phyloP scores from a whole-genome alignment of 2,888 invertebrate species.

The Glaucopsyche alexis region DNA sequence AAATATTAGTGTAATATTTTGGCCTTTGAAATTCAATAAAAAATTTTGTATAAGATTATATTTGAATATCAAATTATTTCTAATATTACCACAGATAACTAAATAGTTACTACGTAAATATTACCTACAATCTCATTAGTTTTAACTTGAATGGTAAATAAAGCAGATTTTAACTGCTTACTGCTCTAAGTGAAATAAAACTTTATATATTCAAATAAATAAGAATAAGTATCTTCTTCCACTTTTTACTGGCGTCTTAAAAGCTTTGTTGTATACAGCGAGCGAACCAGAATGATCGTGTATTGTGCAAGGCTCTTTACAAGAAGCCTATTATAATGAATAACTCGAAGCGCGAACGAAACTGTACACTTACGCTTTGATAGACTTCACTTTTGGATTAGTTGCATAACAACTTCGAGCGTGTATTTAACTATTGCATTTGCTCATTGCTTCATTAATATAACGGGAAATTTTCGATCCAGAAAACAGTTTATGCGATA shows the following conservation, averaged over 20 bases:
- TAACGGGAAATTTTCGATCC: background rate
- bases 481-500: background rate
- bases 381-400: constrained; percentile 27
- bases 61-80: too few species aligned
- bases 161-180: too few species aligned
- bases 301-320: constrained; percentile 6
- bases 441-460: background rate
- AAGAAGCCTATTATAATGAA: constrained; percentile 26
- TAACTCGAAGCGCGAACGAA: constrained; percentile 25
- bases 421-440: constrained; percentile 16
- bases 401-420: constrained; percentile 24
- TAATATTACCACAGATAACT: too few species aligned
- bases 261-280: background rate
- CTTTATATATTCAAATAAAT: too few species aligned
- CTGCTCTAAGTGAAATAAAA: too few species aligned
- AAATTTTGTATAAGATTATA: too few species aligned
- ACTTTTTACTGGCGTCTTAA: background rate
- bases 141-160: too few species aligned
- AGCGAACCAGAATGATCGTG: background rate
- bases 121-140: too few species aligned
- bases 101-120: too few species aligned
- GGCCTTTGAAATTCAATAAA: too few species aligned
- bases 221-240: too few species aligned
- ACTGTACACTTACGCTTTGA: constrained; percentile 24
- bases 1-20: too few species aligned